Conservation (phyloP, 2,113 vertebrate genomes). For the Peromyscus polionotus region DNA sequence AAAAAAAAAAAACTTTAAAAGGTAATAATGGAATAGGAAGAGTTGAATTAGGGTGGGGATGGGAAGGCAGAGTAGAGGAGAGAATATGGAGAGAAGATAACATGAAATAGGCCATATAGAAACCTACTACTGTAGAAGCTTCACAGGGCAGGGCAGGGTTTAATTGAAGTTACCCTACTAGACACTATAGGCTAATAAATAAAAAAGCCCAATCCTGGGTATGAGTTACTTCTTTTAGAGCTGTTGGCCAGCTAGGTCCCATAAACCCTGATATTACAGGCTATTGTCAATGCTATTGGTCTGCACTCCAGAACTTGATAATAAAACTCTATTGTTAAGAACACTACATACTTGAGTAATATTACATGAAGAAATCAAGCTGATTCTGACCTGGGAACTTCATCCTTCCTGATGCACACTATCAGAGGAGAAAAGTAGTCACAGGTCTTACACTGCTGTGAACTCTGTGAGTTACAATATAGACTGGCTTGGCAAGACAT, state of each 20-base stretch:
- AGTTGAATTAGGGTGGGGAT: background rate
- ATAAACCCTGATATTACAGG: background rate
- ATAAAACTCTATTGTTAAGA: background rate
- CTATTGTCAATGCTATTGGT: background rate
- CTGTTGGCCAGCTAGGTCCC: background rate
- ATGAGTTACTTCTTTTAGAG: background rate
- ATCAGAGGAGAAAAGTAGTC: background rate
- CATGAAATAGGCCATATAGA: background rate
- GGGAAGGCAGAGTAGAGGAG: background rate
- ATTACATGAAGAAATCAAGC: background rate
- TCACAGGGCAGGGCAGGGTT: background rate
- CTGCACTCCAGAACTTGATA: background rate
- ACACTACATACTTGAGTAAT: background rate
- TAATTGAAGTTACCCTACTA: background rate
- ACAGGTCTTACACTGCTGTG: background rate
- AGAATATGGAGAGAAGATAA: background rate
- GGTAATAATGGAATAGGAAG: background rate
- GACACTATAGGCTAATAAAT: background rate
- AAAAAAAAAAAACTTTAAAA: background rate
- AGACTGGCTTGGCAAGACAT: background rate
- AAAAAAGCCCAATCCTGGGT: background rate
- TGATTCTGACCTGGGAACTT: background rate
- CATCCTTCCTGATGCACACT: background rate
- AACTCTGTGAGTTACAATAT: background rate
- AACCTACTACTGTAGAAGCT: background rate